phyloP scores from a whole-genome alignment of 2,888 invertebrate species.

The Thysanoteuthis rhombus region DNA sequence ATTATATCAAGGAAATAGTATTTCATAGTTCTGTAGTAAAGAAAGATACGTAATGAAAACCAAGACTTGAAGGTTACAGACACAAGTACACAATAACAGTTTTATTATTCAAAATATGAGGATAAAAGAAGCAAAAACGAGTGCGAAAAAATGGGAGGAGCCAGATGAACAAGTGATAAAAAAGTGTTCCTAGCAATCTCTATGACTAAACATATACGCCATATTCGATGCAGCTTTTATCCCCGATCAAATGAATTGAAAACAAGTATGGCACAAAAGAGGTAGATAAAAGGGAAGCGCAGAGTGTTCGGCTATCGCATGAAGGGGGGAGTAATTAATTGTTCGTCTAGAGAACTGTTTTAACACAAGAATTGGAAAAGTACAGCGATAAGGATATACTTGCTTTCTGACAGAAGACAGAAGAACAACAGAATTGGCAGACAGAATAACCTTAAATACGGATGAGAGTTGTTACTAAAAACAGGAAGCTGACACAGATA shows the following conservation, averaged over 20 bases:
- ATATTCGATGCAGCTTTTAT: not conserved
- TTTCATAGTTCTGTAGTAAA: not conserved
- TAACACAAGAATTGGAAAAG: not conserved
- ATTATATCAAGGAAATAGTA: not conserved
- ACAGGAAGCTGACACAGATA: not conserved
- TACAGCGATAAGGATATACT: not conserved
- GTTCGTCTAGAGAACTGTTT: not conserved
- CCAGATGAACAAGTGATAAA: not conserved
- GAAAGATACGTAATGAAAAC: not conserved
- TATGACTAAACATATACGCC: not conserved
- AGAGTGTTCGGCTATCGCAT: not conserved
- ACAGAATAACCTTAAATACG: not conserved
- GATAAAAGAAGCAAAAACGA: not conserved
- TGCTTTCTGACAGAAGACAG: not conserved
- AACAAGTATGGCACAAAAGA: not conserved
- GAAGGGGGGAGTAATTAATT: not conserved
- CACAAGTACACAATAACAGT: not conserved
- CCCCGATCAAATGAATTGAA: not conserved
- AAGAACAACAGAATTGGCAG: not conserved
- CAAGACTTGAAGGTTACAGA: not conserved
- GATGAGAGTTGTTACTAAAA: not conserved
- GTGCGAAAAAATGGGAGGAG: not conserved
- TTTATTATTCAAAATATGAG: not conserved
- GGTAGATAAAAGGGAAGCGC: not conserved
- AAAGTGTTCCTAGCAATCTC: not conserved